These are phyloP conservation scores for Drosophila navojoa DNA, from an alignment of 1,140 invertebrate genomes.

Conservation along the genomic window DNA sequence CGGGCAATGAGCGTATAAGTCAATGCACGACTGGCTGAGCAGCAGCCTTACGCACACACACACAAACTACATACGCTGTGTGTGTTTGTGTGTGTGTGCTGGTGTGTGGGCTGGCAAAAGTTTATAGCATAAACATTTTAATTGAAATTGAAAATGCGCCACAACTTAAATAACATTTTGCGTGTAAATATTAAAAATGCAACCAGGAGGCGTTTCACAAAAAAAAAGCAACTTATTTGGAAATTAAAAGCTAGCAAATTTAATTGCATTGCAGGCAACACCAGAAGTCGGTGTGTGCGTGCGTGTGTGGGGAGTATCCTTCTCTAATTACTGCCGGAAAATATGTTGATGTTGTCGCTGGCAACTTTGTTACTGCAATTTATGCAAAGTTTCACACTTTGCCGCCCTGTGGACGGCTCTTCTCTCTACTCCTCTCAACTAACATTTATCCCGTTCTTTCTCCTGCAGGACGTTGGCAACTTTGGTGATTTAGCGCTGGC, in stretches of 20 bases:
- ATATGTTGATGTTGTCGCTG: slow-evolving; percentile 74
- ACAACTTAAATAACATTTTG: slow-evolving; percentile 78
- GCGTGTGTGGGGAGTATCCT: slow-evolving; percentile 29
- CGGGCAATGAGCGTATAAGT: slow-evolving; percentile 58
- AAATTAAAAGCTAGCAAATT: slow-evolving; percentile 53
- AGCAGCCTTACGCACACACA: slow-evolving; percentile 15
- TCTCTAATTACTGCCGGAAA: slow-evolving; percentile 73
- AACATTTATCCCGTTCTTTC: slow-evolving; percentile 23
- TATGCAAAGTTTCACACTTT: slow-evolving; percentile 80
- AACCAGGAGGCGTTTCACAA: slow-evolving; percentile 16
- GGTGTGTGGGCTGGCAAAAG: slow-evolving; percentile 31
- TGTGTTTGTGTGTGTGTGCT: slow-evolving; percentile 26
- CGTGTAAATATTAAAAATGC: slow-evolving; percentile 66
- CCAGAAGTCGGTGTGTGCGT: background rate
- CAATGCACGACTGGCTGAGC: slow-evolving; percentile 47
- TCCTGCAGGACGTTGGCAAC: slow-evolving; percentile 71
- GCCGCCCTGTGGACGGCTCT: slow-evolving; percentile 1
- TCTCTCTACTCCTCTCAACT: slow-evolving; percentile 26
- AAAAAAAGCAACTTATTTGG: slow-evolving; percentile 53
- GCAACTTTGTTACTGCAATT: slow-evolving; percentile 71
- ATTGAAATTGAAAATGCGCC: slow-evolving; percentile 79
- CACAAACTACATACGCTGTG: background rate
- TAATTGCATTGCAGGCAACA: slow-evolving; percentile 53
- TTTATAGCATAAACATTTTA: slow-evolving; percentile 67
- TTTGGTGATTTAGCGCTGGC: slow-evolving; percentile 83